These are phyloP conservation scores for Pyrocephalus nanus DNA, from an alignment of 2,797 vertebrate genomes.

Conservation along the genomic window DNA sequence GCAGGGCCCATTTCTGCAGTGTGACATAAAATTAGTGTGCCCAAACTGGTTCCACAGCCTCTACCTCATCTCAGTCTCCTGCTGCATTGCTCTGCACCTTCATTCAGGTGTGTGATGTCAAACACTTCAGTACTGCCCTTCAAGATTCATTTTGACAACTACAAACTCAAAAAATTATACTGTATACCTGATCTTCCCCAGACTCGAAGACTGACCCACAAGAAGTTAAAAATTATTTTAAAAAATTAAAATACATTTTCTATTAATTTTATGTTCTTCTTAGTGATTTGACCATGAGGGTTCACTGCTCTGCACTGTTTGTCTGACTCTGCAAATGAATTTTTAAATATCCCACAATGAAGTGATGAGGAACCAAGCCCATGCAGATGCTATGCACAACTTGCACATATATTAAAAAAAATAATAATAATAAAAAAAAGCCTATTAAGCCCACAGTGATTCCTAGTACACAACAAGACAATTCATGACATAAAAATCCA, in stretches of 20 bases:
- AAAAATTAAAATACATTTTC: not conserved
- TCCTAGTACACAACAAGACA: not conserved
- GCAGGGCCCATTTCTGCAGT: not conserved
- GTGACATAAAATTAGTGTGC: not conserved
- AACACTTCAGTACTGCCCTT: not conserved
- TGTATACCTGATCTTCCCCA: fast-evolving
- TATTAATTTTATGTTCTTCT: not conserved
- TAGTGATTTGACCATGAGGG: not conserved
- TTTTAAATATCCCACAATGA: not conserved
- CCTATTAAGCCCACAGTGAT: not conserved
- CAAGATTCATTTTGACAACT: not conserved
- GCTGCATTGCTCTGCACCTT: not conserved
- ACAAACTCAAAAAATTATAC: not conserved
- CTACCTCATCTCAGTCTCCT: not conserved
- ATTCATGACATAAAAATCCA: not conserved
- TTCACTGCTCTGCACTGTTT: not conserved
- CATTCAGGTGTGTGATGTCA: not conserved
- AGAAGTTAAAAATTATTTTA: not conserved
- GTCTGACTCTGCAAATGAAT: not conserved
- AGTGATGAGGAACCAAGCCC: not conserved
- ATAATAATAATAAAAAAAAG: not conserved
- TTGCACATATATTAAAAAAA: not conserved
- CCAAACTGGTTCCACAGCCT: not conserved
- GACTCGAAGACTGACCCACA: not conserved
- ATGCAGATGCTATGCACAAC: not conserved